Evolutionary conservation across 1,140 invertebrate genomes (phyloP).

Genomic region (Cotesia vestalis): DNA sequence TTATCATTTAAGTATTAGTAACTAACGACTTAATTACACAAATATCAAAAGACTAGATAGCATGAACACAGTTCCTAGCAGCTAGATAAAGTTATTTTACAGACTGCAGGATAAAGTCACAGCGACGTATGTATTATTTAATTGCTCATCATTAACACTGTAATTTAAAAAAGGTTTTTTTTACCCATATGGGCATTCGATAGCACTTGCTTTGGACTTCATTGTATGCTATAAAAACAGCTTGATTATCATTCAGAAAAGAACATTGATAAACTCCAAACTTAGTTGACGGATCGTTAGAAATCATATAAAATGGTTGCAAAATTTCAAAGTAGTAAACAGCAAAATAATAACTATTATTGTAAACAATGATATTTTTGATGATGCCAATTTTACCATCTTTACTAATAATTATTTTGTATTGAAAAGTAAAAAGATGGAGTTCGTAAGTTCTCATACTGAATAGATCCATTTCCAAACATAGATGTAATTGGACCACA

Average conservation of each 20-base stretch:
- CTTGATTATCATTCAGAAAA: not conserved
- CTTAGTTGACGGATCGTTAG: not conserved
- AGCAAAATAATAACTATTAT: not conserved
- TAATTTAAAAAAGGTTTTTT: not conserved
- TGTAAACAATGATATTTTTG: not conserved
- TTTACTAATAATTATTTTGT: not conserved
- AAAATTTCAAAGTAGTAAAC: not conserved
- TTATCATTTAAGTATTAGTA: too few species aligned
- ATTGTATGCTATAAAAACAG: not conserved
- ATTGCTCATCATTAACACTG: not conserved
- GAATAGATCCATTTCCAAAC: not conserved
- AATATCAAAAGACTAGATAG: too few species aligned
- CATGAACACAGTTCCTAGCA: too few species aligned
- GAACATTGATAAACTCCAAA: conserved; percentile 11
- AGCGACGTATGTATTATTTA: not conserved
- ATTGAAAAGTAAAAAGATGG: not conserved
- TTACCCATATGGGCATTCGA: not conserved
- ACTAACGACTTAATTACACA: too few species aligned
- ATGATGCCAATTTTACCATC: conserved; percentile 6
- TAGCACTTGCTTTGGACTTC: not conserved
- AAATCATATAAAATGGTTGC: not conserved
- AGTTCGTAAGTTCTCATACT: not conserved
- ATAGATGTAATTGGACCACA: not conserved
- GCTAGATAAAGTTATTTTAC: too few species aligned
- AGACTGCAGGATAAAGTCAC: not conserved